Evolutionary conservation across 1,140 invertebrate species (phyloP), one percentile per base, ranked within the genome.

Genomic region (Drosophila prosaltans): DNA sequence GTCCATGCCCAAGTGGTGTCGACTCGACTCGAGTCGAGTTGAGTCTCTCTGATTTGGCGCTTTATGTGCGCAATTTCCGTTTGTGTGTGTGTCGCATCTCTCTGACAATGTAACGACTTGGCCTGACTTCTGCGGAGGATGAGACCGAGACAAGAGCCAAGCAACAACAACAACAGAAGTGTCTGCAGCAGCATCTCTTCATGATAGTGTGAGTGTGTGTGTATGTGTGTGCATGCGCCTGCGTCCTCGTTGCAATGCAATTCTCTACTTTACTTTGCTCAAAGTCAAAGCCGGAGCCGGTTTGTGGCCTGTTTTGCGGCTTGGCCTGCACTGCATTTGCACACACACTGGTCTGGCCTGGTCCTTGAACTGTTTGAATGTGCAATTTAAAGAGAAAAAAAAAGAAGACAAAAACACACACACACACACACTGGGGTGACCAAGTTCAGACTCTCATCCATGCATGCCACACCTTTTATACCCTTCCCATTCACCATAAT

Each of bases 41-140:
- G 36, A 66, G 71, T 65, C 58, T 65, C 58, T 68, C 68, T 77
- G 69, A 45, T 63, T 72, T 69, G 48, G 59, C 72, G 48, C 71
- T 76, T 82, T 86, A 80, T 86, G 82, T 86, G 75, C 70, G 80
- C 83, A 74, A 86, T 86, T 86, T 86, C 83, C 83, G 83, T 79
- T 86, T 69, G 32, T 36, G 32, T 36, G 32, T 36, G 32, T 36
- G 32, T 36, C 32, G 32, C 1, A 1, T 36, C 32, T 48, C 66
- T 78, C 75, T 78, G 74, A 78, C 83, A 83, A 86, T 88, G 83
- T 86, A 86, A 86, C 83, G 80, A 86, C 21, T 26, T 51, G 45
- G 45, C 21, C 45, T 10, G 24, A 51, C 80, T 86, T 88, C 77
- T 83, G 83, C 83, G 74, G 73, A 77, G 73, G 74, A 77, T 77